Percentiles rank a stretch among this genome's conserved stretches.
These are phyloP conservation scores for Celastrina argiolus DNA, from an alignment of 2,888 invertebrate genomes.

Conservation along the genomic window DNA sequence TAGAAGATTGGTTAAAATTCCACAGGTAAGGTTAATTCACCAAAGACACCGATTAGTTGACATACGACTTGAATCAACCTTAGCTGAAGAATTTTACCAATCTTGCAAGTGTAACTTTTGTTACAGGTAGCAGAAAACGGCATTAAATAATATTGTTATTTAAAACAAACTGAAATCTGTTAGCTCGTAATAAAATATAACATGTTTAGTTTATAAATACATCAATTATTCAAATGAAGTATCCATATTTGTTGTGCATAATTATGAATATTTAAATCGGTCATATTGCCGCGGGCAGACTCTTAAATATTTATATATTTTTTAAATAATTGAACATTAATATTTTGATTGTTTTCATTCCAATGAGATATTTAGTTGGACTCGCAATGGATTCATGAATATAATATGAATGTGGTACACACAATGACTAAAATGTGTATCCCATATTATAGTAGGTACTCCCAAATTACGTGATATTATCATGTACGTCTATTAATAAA, in stretches of 20 bases:
- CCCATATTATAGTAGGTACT: too few relatives aligned
- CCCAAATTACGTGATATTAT: too few relatives aligned
- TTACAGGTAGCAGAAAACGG: too few relatives aligned
- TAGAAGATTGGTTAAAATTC: too few relatives aligned
- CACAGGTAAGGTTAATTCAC: too few relatives aligned
- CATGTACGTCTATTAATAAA: too few relatives aligned
- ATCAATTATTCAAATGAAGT: slow-evolving; percentile 16
- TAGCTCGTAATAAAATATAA: not conserved
- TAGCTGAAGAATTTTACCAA: too few relatives aligned
- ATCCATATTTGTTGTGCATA: slow-evolving; percentile 3
- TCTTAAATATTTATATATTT: slow-evolving; percentile 5
- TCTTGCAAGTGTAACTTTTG: too few relatives aligned
- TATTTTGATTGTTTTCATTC: not conserved
- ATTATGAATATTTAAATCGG: slow-evolving; percentile 19
- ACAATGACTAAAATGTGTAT: not conserved
- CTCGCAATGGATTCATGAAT: not conserved
- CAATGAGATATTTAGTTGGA: not conserved
- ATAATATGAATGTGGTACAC: not conserved
- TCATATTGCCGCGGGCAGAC: not conserved
- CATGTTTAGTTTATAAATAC: slow-evolving; percentile 3
- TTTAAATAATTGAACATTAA: slow-evolving; percentile 8
- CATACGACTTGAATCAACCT: too few relatives aligned
- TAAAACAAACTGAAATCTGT: not conserved
- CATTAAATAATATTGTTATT: not conserved
- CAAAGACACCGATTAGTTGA: too few relatives aligned